Percentiles rank a stretch among this genome's conserved stretches.
Conservation (phyloP, 2,888 invertebrate species). For the Thyatira batis region DNA sequence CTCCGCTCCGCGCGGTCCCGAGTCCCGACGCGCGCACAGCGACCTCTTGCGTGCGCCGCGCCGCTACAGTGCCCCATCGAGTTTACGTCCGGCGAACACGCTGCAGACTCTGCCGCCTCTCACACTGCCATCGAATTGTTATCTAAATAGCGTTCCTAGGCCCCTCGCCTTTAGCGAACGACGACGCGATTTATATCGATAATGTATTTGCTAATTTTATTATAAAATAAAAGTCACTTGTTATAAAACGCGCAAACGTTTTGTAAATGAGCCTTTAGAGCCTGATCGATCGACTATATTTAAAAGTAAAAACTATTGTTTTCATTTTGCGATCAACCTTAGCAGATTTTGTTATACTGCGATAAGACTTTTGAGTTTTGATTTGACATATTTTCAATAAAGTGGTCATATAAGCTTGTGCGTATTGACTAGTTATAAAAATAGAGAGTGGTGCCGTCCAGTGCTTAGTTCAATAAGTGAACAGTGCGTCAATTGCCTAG, state of each 20-base stretch:
- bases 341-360: slow-evolving; percentile 69
- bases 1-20: slow-evolving; percentile 53
- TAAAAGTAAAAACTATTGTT: slow-evolving; percentile 73
- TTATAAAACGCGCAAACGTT: slow-evolving; percentile 51
- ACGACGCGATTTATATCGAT: slow-evolving; percentile 54
- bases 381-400: slow-evolving; percentile 39
- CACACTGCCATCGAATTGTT: slow-evolving; percentile 76
- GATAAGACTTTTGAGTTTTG: slow-evolving; percentile 46
- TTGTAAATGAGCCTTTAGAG: slow-evolving; percentile 60
- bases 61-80: slow-evolving; percentile 61
- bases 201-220: slow-evolving; percentile 39
- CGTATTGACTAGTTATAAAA: slow-evolving; percentile 39
- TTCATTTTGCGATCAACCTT: slow-evolving; percentile 65
- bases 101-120: slow-evolving; percentile 73
- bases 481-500: slow-evolving; percentile 65
- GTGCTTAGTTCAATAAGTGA: slow-evolving; percentile 78
- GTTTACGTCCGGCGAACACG: slow-evolving; percentile 72
- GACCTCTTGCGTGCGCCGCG: slow-evolving; percentile 75
- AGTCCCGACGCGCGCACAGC: slow-evolving; percentile 64
- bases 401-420: slow-evolving; percentile 49
- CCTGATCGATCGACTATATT: slow-evolving; percentile 79
- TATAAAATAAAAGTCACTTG: slow-evolving; percentile 34
- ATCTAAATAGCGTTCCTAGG: slow-evolving; percentile 70
- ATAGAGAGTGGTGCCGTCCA: slow-evolving; percentile 67
- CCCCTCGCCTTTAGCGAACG: slow-evolving; percentile 59